Base-by-base conservation (phyloP, 2,113 vertebrate species). In the Coryphaenoides rupestris region DNA sequence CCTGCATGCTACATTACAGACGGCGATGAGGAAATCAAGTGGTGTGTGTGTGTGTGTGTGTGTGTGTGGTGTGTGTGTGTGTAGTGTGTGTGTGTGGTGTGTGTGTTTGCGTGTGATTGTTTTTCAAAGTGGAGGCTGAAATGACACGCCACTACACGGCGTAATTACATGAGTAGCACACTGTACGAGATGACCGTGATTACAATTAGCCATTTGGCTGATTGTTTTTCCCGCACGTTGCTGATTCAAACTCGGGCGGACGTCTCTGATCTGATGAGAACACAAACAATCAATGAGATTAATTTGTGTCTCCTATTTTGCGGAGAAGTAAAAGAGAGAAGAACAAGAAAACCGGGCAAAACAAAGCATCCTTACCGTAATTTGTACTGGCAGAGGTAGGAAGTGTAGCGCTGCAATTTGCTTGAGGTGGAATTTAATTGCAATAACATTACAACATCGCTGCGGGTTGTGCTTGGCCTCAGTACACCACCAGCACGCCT, bases 261-360 rank as follows among this genome's bases (percentile, higher is more conserved):
- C 62, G 26, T 50, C 66, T 75, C n/a, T 26, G 64, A 81, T 74
- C 69, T 75, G 69, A 72, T 57, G 65, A 19, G 62, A 79, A 65
- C 21, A 65, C 40, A 74, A 83, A 83, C 22, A 60, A 61, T 81
- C 69, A 75, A 80, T 82, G 78, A 78, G 75, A 70, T 77, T 74
- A 15, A 66, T 64, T 66, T 79, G 33, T 76, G 33, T 76, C 62
- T 70, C 68, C 24, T 66, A 56, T 67, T 58, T 65, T 33, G 62
- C 55, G 59, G 50, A 69, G 60, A 73, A 70, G 70, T 80, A 74
- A 76, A 73, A 40, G 5, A 12, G 33, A 10, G 33, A 40, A 40
- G 13, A 40, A 40, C 9, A 40, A 26, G 6, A 5, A 26, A 26
- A 40, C n/a, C n/a, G n/a, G n/a, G n/a, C 9, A 40, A 40, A 40